phyloP scores from a whole-genome alignment of 1,140 invertebrate species.

The Idris sp. region DNA sequence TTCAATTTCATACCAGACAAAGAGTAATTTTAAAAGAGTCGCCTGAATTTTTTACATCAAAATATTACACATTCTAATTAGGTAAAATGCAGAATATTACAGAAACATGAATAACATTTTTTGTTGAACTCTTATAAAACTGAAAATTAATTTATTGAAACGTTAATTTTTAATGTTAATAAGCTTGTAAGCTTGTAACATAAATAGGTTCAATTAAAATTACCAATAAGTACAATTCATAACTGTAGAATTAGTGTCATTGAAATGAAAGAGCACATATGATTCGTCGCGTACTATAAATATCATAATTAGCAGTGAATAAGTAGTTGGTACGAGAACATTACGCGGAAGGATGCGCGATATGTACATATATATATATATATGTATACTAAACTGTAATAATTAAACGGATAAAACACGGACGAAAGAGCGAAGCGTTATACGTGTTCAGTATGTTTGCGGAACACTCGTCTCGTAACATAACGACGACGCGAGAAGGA shows the following conservation, averaged over 20 bases:
- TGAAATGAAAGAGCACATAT: background rate
- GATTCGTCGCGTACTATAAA: constrained; percentile 22
- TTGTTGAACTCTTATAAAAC: no score
- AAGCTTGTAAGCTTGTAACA: background rate
- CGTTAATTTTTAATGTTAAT: no score
- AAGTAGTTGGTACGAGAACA: constrained; percentile 12
- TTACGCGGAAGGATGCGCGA: constrained; percentile 22
- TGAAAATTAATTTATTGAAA: no score
- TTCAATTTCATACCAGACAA: no score
- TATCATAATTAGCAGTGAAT: constrained; percentile 43
- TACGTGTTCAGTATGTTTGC: constrained; percentile 66
- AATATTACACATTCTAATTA: no score
- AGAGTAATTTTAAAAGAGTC: no score
- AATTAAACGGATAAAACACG: constrained; percentile 59
- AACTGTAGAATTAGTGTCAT: constrained; percentile 21
- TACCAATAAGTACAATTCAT: constrained; percentile 28
- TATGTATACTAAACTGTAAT: constrained; percentile 50
- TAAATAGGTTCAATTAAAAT: constrained; percentile 26
- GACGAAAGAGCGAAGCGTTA: constrained; percentile 55
- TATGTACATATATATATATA: constrained; percentile 43
- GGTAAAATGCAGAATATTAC: no score
- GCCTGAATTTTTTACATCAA: no score
- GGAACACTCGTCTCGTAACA: constrained; percentile 63
- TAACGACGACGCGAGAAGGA: constrained; percentile 59
- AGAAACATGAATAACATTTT: no score